Evolutionary conservation across 2,888 invertebrate species (phyloP).

Genomic region (Calameuta filiformis): DNA sequence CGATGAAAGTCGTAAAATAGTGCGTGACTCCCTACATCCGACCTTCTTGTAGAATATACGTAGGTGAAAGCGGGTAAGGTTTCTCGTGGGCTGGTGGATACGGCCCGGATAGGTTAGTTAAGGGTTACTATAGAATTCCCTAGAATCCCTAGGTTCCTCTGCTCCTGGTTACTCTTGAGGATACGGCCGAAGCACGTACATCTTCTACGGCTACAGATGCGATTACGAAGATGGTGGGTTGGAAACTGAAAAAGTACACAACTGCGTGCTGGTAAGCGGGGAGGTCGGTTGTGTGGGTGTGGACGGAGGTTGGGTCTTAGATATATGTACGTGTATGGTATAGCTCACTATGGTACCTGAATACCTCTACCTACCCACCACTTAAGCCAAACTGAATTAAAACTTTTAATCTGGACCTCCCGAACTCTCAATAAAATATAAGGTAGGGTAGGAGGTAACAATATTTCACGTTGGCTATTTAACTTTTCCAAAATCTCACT

Average conservation of each 20-base stretch:
- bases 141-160: not conserved
- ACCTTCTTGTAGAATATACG: not conserved
- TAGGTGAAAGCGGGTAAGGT: not conserved
- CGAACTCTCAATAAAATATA: slow-evolving; percentile 14
- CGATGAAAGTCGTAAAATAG: slow-evolving; percentile 42
- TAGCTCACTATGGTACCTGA: slow-evolving; percentile 9
- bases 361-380: slow-evolving; percentile 20
- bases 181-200: slow-evolving; percentile 33
- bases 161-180: not conserved
- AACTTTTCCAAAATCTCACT: slow-evolving; percentile 16
- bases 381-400: slow-evolving; percentile 33
- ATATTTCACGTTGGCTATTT: slow-evolving; percentile 25
- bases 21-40: slow-evolving; percentile 32
- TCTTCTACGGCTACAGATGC: slow-evolving; percentile 38
- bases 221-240: slow-evolving; percentile 37
- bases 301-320: not conserved
- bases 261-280: slow-evolving; percentile 6
- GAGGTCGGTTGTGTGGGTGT: not conserved
- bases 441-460: slow-evolving; percentile 20
- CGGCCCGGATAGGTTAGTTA: not conserved
- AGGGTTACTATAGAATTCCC: not conserved
- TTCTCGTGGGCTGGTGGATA: not conserved
- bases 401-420: slow-evolving; percentile 28
- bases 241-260: slow-evolving; percentile 39
- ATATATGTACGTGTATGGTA: not conserved